A percentile compares a stretch with the other conserved stretches of the same genome.
Evolutionary conservation across 2,888 invertebrate species (phyloP).

Genomic region (Venusia cambrica): DNA sequence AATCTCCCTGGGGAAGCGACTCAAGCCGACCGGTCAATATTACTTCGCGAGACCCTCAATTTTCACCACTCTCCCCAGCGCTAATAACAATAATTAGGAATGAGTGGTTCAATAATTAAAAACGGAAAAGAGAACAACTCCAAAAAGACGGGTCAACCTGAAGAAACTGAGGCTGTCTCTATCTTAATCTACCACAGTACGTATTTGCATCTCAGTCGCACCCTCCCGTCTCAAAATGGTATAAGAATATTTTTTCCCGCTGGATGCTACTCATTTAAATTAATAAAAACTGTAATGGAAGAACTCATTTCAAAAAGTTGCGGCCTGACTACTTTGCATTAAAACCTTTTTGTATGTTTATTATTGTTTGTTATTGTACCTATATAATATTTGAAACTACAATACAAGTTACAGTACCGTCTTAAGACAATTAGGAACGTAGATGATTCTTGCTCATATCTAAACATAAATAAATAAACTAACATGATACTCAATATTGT

Average conservation of each 20-base stretch:
- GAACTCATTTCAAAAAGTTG: conserved; percentile 37
- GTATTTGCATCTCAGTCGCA: conserved; percentile 42
- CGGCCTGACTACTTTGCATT: conserved; percentile 19
- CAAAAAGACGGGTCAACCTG: conserved; percentile 58
- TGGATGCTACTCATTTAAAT: conserved; percentile 55
- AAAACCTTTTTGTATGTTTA: too few relatives aligned
- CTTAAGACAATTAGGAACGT: too few relatives aligned
- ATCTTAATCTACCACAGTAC: conserved; percentile 36
- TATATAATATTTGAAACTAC: too few relatives aligned
- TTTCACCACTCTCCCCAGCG: conserved; percentile 77
- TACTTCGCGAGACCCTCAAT: conserved; percentile 74
- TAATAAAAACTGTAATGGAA: conserved; percentile 63
- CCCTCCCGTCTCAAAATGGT: conserved; percentile 58
- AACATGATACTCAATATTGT: too few relatives aligned
- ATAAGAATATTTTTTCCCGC: conserved; percentile 58
- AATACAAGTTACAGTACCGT: too few relatives aligned
- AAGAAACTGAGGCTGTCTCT: conserved; percentile 50
- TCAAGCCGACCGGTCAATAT: conserved; percentile 76
- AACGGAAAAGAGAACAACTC: conserved; percentile 79
- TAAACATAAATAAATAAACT: too few relatives aligned
- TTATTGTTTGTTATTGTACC: too few relatives aligned
- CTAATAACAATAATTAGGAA: conserved; percentile 83
- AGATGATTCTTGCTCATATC: too few relatives aligned
- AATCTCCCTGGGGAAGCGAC: conserved; percentile 66
- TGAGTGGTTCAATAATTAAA: conserved; percentile 83